Conservation (phyloP, 2,888 invertebrate genomes). For the Agrochola litura region DNA sequence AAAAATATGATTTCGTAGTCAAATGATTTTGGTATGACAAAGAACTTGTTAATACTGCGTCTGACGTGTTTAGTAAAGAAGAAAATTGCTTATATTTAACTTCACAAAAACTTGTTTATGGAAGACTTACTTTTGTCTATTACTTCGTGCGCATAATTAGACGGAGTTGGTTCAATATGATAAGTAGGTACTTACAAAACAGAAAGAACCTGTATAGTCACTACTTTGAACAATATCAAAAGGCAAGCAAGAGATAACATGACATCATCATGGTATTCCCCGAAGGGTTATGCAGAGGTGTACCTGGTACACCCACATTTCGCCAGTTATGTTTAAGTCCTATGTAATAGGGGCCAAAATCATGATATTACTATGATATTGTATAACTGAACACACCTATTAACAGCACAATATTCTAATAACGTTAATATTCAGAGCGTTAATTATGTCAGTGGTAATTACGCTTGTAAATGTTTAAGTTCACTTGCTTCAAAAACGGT, state of each 20-base stretch:
- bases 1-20: too few species aligned
- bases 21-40: neutral
- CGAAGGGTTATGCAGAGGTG: too few species aligned
- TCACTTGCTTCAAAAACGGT: too few species aligned
- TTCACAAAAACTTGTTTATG: slow-evolving; percentile 1
- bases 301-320: too few species aligned
- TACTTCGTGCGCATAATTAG: neutral
- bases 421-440: slow-evolving; percentile 33
- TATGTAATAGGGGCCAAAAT: neutral
- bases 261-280: too few species aligned
- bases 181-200: neutral
- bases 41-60: slow-evolving; percentile 20
- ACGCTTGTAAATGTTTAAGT: slow-evolving; percentile 31
- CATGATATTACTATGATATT: neutral
- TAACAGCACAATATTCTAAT: slow-evolving; percentile 50
- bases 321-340: too few species aligned
- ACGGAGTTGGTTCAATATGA: too few species aligned
- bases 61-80: slow-evolving; percentile 19
- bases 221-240: neutral
- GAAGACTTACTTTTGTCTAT: neutral
- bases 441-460: slow-evolving; percentile 53
- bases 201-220: neutral
- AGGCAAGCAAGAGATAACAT: too few species aligned
- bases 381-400: slow-evolving; percentile 22
- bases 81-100: slow-evolving; percentile 19